A percentile compares a stretch with the other conserved stretches of the same genome.
Conservation (phyloP, 1,140 invertebrate species). For the Augochlora pura region DNA sequence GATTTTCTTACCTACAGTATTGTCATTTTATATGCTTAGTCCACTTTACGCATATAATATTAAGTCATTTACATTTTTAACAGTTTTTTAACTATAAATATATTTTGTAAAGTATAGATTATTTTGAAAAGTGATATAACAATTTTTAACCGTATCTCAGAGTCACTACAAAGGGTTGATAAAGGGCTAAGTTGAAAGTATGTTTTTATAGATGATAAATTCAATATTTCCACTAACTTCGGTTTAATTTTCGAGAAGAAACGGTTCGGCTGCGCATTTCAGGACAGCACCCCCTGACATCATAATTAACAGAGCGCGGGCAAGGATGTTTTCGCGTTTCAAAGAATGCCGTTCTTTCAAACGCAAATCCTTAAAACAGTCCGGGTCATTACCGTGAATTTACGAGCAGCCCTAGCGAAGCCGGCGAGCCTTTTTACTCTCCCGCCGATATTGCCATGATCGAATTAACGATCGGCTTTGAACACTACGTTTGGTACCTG, state of each 20-base stretch:
- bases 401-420: constrained; percentile 18
- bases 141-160: no score
- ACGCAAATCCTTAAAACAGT: constrained; percentile 26
- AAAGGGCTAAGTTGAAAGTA: no score
- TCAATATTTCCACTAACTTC: neutral
- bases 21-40: no score
- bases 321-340: constrained; percentile 21
- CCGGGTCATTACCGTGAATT: constrained; percentile 56
- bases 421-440: constrained; percentile 54
- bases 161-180: no score
- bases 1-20: no score
- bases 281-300: neutral
- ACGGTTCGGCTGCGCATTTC: neutral
- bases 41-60: no score
- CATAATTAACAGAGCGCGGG: neutral
- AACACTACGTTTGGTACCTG: constrained; percentile 72
- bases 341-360: constrained; percentile 26
- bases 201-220: no score
- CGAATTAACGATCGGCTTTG: constrained; percentile 72
- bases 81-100: no score
- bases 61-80: no score
- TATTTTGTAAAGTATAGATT: no score
- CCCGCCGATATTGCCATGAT: constrained; percentile 54
- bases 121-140: no score
- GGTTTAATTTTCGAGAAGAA: neutral